These are phyloP conservation scores for Globicephala melas DNA, from an alignment of 2,113 vertebrate genomes.

Conservation along the genomic window DNA sequence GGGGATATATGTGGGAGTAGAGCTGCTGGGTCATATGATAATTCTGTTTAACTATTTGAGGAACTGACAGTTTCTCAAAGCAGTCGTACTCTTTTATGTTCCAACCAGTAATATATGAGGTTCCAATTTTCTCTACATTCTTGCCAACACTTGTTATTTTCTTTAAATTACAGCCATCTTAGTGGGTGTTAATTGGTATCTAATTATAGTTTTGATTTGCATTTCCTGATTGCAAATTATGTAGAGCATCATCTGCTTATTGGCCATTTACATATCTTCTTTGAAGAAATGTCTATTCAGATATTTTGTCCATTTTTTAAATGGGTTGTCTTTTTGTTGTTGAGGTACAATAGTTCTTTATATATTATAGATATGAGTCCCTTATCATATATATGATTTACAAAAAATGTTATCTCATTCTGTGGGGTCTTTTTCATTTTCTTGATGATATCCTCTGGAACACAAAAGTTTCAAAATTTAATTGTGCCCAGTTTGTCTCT, in stretches of 20 bases:
- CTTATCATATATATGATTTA: not conserved
- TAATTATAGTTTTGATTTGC: not conserved
- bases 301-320: not conserved
- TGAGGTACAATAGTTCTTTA: not conserved
- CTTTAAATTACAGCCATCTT: not conserved
- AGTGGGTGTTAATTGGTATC: not conserved
- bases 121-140: not conserved
- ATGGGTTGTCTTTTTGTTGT: not conserved
- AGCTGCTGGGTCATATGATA: not conserved
- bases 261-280: not conserved
- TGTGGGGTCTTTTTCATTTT: not conserved
- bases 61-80: not conserved
- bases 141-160: not conserved
- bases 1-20: not conserved
- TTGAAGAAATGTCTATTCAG: not conserved
- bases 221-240: not conserved
- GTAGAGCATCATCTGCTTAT: not conserved
- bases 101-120: too few relatives aligned
- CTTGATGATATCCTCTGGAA: not conserved
- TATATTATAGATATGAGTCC: not conserved
- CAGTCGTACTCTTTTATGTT: not conserved
- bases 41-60: not conserved
- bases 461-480: not conserved
- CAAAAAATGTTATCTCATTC: not conserved
- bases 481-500: not conserved